Evolutionary conservation across 92 coral and sea anemone genomes (phyloP).

Genomic region (Epizoanthus rinbou): DNA sequence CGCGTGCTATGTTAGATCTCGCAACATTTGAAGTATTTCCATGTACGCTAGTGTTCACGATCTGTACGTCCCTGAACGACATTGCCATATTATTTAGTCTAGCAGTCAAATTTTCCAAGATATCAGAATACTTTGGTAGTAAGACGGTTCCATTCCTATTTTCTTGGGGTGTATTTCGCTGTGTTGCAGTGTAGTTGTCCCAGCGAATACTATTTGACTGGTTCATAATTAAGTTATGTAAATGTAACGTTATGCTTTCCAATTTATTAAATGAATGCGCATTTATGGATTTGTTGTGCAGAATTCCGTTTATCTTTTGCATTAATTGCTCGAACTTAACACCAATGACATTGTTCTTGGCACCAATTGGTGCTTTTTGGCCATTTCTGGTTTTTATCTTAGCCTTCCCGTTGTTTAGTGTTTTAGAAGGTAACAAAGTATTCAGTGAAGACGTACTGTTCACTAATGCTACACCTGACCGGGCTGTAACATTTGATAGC

Average conservation of each 20-base stretch:
- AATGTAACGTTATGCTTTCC: constrained; percentile 33
- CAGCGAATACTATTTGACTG: background rate
- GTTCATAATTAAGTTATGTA: constrained; percentile 26
- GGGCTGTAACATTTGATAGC: no score
- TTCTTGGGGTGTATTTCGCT: background rate
- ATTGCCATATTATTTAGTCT: constrained; percentile 34
- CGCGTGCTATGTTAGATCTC: constrained; percentile 27
- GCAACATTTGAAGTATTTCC: background rate
- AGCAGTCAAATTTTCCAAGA: constrained; percentile 29
- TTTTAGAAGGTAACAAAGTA: background rate
- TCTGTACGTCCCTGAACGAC: constrained; percentile 9
- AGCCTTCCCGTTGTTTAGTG: background rate
- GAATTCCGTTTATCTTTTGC: constrained; percentile 38
- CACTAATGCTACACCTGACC: background rate
- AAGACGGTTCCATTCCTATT: background rate
- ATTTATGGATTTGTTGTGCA: constrained; percentile 11
- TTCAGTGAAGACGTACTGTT: background rate
- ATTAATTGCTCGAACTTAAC: constrained; percentile 42
- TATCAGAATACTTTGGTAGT: background rate
- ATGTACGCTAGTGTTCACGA: background rate
- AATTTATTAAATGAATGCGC: constrained; percentile 36
- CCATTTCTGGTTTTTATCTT: background rate
- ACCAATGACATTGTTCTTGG: background rate
- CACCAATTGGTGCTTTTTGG: background rate
- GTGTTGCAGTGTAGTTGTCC: constrained; percentile 1